A percentile compares a stretch with the other conserved stretches of the same genome.
Conservation (phyloP, 2,797 vertebrate species). For the Ptychobarbus kaznakovi region DNA sequence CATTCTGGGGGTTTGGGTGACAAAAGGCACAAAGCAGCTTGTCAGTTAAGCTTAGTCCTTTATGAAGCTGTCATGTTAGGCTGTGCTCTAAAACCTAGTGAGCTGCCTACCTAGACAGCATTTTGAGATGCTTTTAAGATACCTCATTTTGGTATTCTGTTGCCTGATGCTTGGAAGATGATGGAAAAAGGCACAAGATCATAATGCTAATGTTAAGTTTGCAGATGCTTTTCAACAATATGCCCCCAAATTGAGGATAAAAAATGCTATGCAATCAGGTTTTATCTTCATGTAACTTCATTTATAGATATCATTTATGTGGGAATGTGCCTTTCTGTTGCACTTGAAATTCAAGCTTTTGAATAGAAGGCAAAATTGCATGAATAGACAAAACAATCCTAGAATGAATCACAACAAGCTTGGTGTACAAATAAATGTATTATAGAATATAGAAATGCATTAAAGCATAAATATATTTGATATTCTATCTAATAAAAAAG, state of each 20-base stretch:
- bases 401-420: not conserved
- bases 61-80: constrained; percentile 11
- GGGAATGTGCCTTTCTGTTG: not conserved
- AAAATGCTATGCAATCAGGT: not conserved
- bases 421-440: not conserved
- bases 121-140: not conserved
- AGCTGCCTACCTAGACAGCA: constrained; percentile 1
- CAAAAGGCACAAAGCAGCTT: constrained; percentile 30
- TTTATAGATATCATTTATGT: not conserved
- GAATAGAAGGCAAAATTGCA: not conserved
- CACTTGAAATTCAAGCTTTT: not conserved
- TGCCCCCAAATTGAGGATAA: not conserved
- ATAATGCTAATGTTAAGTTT: not conserved
- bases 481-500: not conserved
- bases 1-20: constrained; percentile 41
- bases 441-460: not conserved
- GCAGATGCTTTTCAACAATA: not conserved
- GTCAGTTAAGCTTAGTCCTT: constrained; percentile 13
- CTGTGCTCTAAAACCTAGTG: not conserved
- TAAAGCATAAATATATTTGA: not conserved
- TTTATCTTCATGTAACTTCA: not conserved
- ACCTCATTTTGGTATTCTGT: not conserved
- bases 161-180: not conserved
- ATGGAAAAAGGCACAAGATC: not conserved
- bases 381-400: not conserved